Evolutionary conservation across 92 coral and sea anemone species (phyloP), one percentile per base, ranked within the genome.

Genomic region (Actinernus sp.): DNA sequence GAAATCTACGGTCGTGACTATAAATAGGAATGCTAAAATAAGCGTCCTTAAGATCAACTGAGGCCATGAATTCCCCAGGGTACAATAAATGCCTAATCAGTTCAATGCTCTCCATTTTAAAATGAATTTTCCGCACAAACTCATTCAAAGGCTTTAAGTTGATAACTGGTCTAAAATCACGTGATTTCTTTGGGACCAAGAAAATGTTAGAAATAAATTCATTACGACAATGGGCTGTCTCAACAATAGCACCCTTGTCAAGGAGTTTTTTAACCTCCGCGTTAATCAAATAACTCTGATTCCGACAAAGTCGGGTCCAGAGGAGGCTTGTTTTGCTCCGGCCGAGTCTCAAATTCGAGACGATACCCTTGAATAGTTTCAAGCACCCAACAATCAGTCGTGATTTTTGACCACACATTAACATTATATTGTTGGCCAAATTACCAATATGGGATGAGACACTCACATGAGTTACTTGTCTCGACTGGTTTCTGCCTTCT

Each of bases 1-100:
- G 46, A 71, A 30, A 79, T 71, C 56, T 79, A n/a, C 87, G 50
- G 45, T 55, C 59, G 32, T 26, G 49, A 14, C 56, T 20, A 65
- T 44, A 73, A 43, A 86, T 80, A 4, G 92, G 88, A 9, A 73
- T 26, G 45, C 79, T 57, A 61, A 86, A 80, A 73, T 80, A 86
- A 31, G 88, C 88, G 65, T 86, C 88, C 52, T 73, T 73, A 14
- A 86, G 55, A 49, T 86, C 92, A 30, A 86, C 1, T 0, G 83
- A 57, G 4, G 31, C 83, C 75, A 86, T 49, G 55, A 13, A 39
- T 33, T 73, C 92, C 50, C 88, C 88, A 20, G 48, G 65, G 38
- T 31, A 21, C 20, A 79, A 2, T 16, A 27, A 9, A 70, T 56
- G 30, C 63, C 44, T 11, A 33, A 58, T 72, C 60, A 39, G n/a